These are phyloP conservation scores for Tragelaphus buxtoni DNA, from an alignment of 2,113 vertebrate species.

Conservation along the genomic window DNA sequence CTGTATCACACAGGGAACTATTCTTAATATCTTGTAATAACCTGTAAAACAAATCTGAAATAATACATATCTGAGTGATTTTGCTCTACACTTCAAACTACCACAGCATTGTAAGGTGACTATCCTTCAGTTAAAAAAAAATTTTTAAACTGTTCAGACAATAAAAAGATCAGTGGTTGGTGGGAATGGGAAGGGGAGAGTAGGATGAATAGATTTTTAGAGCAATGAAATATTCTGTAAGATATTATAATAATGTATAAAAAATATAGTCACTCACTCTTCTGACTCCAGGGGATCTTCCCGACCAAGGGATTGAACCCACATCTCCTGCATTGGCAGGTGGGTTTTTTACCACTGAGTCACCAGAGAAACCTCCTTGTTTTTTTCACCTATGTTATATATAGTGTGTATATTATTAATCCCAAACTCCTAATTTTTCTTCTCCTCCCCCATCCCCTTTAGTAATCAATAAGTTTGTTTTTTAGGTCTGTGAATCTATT, in stretches of 20 bases:
- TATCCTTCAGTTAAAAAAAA: background rate
- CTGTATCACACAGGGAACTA: background rate
- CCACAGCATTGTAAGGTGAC: background rate
- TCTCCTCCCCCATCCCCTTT: background rate
- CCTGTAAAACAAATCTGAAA: background rate
- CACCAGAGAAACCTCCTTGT: background rate
- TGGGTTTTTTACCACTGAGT: background rate
- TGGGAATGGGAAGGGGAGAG: background rate
- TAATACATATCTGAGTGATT: background rate
- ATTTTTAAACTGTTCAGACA: background rate
- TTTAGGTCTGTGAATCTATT: background rate
- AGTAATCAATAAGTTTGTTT: background rate
- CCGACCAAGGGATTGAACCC: background rate
- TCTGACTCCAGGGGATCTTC: background rate
- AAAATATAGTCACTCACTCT: background rate
- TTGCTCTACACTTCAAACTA: background rate
- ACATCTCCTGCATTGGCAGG: background rate
- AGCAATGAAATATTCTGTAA: background rate
- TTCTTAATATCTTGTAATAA: background rate
- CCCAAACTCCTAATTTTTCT: background rate
- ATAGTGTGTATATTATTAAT: background rate
- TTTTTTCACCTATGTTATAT: background rate
- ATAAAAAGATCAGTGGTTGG: background rate
- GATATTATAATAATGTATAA: background rate
- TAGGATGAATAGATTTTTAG: background rate